phyloP scores from a whole-genome alignment of 2,113 vertebrate species.

The Gymnocephalus cernua region DNA sequence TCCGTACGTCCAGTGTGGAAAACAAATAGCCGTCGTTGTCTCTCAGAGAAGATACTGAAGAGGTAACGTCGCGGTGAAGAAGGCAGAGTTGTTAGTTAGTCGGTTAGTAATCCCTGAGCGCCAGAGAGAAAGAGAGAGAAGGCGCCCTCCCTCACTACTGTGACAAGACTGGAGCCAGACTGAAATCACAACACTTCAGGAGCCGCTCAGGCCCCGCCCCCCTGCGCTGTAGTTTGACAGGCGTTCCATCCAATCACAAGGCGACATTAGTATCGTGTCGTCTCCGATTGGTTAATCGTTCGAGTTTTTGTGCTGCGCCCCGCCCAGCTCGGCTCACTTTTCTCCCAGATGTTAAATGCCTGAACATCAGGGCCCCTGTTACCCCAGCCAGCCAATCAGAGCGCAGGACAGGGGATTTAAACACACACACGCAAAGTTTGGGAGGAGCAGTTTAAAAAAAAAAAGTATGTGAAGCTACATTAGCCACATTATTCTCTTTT shows the following conservation, averaged over 20 bases:
- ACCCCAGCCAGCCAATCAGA: slow-evolving; percentile 60
- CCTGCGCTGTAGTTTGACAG: slow-evolving; percentile 25
- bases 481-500: not conserved
- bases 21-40: not conserved
- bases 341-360: slow-evolving; percentile 75
- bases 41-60: not conserved
- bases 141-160: slow-evolving; percentile 62
- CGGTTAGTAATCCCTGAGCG: slow-evolving; percentile 75
- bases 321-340: slow-evolving; percentile 53
- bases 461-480: not conserved
- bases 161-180: slow-evolving; percentile 64
- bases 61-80: not conserved
- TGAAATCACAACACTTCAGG: slow-evolving; percentile 70
- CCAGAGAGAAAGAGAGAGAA: slow-evolving; percentile 39
- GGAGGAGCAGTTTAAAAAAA: slow-evolving; percentile 26
- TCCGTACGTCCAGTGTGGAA: not conserved
- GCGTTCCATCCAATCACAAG: slow-evolving; percentile 61
- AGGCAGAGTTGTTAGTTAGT: slow-evolving; percentile 28
- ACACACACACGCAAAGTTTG: slow-evolving; percentile 18
- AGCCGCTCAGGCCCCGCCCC: slow-evolving; percentile 66
- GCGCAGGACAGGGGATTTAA: slow-evolving; percentile 42
- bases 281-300: slow-evolving; percentile 48
- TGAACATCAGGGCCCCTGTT: slow-evolving; percentile 10
- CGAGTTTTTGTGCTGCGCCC: not conserved
- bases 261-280: fast-evolving